phyloP scores from a whole-genome alignment of 1,140 invertebrate species.

The Saccostrea cuccullata region DNA sequence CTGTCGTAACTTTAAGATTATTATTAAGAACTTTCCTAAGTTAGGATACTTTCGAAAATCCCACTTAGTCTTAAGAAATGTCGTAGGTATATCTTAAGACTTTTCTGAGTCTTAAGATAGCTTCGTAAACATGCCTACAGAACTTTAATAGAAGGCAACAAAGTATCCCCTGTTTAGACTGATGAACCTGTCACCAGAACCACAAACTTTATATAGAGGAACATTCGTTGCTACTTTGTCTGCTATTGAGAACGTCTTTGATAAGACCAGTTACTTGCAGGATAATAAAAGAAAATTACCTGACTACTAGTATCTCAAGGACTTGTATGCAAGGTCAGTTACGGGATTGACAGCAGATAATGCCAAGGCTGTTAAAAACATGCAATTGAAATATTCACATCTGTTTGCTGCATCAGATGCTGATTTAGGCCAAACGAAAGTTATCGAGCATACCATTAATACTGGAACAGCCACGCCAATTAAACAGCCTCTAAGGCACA shows the following conservation, averaged over 20 bases:
- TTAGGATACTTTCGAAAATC: too few relatives aligned
- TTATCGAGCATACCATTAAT: constrained; percentile 53
- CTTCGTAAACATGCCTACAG: too few relatives aligned
- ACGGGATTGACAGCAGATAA: not conserved
- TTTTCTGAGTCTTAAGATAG: too few relatives aligned
- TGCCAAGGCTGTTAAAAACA: not conserved
- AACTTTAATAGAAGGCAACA: constrained; percentile 38
- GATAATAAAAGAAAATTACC: not conserved
- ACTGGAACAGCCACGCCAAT: too few relatives aligned
- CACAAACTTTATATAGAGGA: constrained; percentile 38
- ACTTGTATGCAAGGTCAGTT: constrained; percentile 3
- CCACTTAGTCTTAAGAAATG: too few relatives aligned
- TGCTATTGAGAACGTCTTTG: not conserved
- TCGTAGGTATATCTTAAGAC: too few relatives aligned
- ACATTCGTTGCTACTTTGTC: constrained; percentile 40
- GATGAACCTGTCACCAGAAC: constrained; percentile 17
- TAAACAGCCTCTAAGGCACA: too few relatives aligned
- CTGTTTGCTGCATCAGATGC: constrained; percentile 48
- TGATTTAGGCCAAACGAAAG: constrained; percentile 53
- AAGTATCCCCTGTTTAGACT: constrained; percentile 46
- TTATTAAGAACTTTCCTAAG: too few relatives aligned
- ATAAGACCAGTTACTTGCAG: not conserved
- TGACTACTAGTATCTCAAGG: constrained; percentile 15
- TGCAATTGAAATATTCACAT: not conserved
- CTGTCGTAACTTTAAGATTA: too few relatives aligned